Conservation (phyloP, 2,888 invertebrate genomes). For the Graphium colonna region DNA sequence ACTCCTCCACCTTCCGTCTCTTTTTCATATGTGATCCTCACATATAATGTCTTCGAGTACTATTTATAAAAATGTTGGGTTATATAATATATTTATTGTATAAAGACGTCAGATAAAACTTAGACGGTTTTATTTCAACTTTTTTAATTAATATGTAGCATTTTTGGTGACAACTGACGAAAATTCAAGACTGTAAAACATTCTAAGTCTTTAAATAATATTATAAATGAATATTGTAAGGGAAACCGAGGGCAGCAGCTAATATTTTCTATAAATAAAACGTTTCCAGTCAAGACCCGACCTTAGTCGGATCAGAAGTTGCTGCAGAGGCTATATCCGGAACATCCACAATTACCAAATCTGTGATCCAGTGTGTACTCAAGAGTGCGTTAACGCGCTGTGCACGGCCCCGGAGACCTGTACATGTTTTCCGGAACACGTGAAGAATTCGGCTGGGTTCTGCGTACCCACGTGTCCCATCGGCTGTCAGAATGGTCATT, state of each 20-base stretch:
- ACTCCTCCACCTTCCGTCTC: no score
- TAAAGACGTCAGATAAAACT: no score
- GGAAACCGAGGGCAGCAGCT: no score
- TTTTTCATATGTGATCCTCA: no score
- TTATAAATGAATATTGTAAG: not conserved
- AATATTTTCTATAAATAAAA: not conserved
- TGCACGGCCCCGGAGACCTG: constrained; percentile 84
- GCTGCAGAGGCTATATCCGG: constrained; percentile 85
- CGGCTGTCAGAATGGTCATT: constrained; percentile 84
- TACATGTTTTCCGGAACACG: constrained; percentile 81
- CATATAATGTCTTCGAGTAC: no score
- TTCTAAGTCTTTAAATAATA: not conserved
- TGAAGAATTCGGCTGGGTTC: constrained; percentile 70
- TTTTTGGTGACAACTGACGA: no score
- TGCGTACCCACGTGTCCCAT: constrained; percentile 85
- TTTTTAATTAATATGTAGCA: no score
- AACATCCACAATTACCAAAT: constrained; percentile 76
- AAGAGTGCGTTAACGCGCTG: constrained; percentile 81
- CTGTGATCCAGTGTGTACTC: constrained; percentile 82
- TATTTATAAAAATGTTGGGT: no score
- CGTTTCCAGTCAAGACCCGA: constrained; percentile 76
- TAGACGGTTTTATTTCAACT: no score
- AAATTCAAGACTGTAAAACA: not conserved
- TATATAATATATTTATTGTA: no score
- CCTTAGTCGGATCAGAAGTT: constrained; percentile 83